Evolutionary conservation across 2,888 invertebrate genomes (phyloP), one percentile per base, ranked within the genome.

Genomic region (Resseliella maxima): DNA sequence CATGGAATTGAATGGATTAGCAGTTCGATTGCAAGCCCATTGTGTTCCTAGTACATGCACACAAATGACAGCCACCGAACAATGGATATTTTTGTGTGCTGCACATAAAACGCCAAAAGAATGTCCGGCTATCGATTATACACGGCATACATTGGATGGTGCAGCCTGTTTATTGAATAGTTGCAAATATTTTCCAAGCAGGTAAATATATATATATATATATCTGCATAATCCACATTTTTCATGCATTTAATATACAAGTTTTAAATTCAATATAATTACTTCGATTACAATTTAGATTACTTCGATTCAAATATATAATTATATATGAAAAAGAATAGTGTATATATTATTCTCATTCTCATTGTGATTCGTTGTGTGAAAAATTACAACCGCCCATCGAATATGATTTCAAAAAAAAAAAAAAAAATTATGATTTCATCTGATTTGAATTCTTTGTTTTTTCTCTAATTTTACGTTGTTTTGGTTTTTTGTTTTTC

Each of bases 51-150:
- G 98, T 89, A 97, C 96, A 35, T 99, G 99, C 91, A 97, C 96
- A 87, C 99, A 99, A 92, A 99, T 99, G 99, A 99, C 99, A 83
- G 99, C 99, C 45, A 99, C 99, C 41, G 99, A 99, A 92, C 99
- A 99, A 90, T 99, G 99, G 99, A 99, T 99, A 91, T 99, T 99
- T 92, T 92, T 99, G 86, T 99, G 99, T 93, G 99, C 99, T 87
- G 99, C 99, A 72, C 99, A 99, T 91, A 99, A 99, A 93, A 99
- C 99, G 88, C 99, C 99, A 64, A 99, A 99, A 92, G 99, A 99
- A 94, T 99, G 99, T 92, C 98, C 99, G 87, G 99, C 99, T 86
- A 99, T 99, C 90, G 99, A 99, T 92, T 99, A 99, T 90, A 99
- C 99, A 0, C 93, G 99, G 89, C 99, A 99, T 90, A 99, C 99